Percentiles rank a stretch among this genome's conserved stretches.
phyloP scores from a whole-genome alignment of 1,140 invertebrate species.

The Drosophila jambulina region DNA sequence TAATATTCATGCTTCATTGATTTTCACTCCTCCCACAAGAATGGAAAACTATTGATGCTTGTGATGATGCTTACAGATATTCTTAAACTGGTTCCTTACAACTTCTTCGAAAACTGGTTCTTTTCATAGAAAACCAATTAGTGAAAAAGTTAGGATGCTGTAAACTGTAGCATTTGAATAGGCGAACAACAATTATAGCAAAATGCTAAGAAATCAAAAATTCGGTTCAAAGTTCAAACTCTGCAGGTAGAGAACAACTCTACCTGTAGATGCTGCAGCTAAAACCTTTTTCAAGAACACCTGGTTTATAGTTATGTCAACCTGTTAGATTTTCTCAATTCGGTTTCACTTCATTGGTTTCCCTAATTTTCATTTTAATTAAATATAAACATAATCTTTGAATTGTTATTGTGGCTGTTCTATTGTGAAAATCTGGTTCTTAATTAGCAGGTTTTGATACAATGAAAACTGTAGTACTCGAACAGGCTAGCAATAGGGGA shows the following conservation, averaged over 20 bases:
- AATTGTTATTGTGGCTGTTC: too few species aligned
- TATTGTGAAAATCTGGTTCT: background rate
- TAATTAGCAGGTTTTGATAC: background rate
- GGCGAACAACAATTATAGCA: too few species aligned
- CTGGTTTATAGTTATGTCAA: background rate
- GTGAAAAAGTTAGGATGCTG: slow-evolving; percentile 4
- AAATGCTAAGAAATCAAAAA: background rate
- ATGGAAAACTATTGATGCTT: background rate
- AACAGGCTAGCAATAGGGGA: slow-evolving; percentile 15
- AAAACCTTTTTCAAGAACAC: too few species aligned
- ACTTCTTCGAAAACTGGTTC: background rate
- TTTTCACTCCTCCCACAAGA: background rate
- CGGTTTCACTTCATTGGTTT: slow-evolving; percentile 25
- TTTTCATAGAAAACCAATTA: background rate
- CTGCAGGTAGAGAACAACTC: background rate
- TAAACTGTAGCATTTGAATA: slow-evolving; percentile 15
- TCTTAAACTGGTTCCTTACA: background rate
- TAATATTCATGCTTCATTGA: background rate
- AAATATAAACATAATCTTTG: too few species aligned
- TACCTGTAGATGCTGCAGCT: background rate
- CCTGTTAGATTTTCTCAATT: slow-evolving; percentile 8
- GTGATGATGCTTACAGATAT: background rate
- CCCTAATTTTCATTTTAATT: background rate
- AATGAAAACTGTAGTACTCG: slow-evolving; percentile 33
- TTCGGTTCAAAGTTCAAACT: background rate